Base-by-base conservation (phyloP, 1,140 invertebrate species). In the Sitobion miscanthi region DNA sequence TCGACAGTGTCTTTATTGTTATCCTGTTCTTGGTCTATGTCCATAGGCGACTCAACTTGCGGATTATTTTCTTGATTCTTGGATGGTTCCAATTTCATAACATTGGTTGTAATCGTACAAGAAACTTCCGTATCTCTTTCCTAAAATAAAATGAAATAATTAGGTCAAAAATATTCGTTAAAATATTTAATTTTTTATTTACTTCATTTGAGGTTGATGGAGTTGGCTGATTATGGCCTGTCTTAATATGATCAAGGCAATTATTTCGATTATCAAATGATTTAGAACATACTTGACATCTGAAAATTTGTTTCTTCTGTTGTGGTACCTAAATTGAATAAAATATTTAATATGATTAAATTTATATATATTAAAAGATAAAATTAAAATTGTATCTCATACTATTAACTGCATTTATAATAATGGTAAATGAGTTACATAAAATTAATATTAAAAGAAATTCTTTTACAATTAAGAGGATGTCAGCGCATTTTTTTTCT, bases 201-300 rank as follows among this genome's bases (percentile, higher is more conserved):
- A 92, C 47, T 21, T 54, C 77, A 85, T 54, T 92, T 5, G 90
- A 11, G 3, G 45, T 23, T 88, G 47, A 38, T 38, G n/a, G 17
- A 54, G 91, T 20, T 54, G 42, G 77, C 7, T 92, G 91, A 54
- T 92, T 93, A 49, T 94, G 94, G 49, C 91, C 91, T 54, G 87
- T 69, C 42, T 91, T 62, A 82, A 94, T 94, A n/a, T 94, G 93
- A n/a, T 94, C 93, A 57, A 94, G 85, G 38, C 94, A 94, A 45
- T 57, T 89, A 7, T 82, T 87, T 82, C 93, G 86, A 38, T 86
- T 93, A 23, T 93, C 94, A 86, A 94, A 94, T 1, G 93, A 94
- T 30, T 85, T 86, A 1, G 93, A 94, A 57, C 94, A 94, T 23
- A 94, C 94, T 82, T 94, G 94, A 45, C 90, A 94, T 62, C 90